phyloP scores from a whole-genome alignment of 2,797 vertebrate species.

The Alca torda region DNA sequence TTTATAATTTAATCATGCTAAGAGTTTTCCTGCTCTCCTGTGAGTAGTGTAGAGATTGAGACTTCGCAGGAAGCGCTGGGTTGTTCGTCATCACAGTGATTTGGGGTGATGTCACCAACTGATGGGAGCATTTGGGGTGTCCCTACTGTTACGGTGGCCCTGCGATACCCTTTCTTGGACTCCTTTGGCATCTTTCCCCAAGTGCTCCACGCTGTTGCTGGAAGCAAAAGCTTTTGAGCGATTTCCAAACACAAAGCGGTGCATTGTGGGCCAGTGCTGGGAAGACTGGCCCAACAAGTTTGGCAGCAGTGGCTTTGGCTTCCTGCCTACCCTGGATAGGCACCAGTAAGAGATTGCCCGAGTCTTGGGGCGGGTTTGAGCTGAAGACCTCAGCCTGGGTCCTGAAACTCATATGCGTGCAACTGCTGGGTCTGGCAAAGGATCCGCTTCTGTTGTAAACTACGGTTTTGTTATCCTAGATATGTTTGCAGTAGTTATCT shows the following conservation, averaged over 20 bases:
- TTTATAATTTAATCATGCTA: not conserved
- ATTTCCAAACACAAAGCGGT: constrained; percentile 23
- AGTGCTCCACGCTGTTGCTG: not conserved
- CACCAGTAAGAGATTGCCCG: constrained; percentile 7
- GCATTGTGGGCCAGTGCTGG: constrained; percentile 46
- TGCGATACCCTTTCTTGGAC: not conserved
- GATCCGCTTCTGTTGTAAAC: not conserved
- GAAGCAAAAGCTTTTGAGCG: constrained; percentile 49
- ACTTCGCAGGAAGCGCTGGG: fast-evolving
- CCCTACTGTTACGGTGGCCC: not conserved
- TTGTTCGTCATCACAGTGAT: fast-evolving
- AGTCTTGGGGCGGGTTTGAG: not conserved
- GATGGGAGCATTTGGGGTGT: not conserved
- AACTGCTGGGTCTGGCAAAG: not conserved
- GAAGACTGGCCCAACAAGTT: constrained; percentile 66
- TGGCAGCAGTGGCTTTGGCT: constrained; percentile 54
- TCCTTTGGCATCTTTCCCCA: not conserved
- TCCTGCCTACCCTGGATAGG: constrained; percentile 48
- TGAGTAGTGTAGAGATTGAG: not conserved
- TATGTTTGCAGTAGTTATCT: not conserved
- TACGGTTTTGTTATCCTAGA: not conserved
- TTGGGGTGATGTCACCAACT: not conserved
- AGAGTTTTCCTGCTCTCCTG: not conserved
- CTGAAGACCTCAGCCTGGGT: not conserved
- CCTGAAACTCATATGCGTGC: not conserved